Conservation (phyloP, 2,113 vertebrate species). For the Anas platyrhynchos region DNA sequence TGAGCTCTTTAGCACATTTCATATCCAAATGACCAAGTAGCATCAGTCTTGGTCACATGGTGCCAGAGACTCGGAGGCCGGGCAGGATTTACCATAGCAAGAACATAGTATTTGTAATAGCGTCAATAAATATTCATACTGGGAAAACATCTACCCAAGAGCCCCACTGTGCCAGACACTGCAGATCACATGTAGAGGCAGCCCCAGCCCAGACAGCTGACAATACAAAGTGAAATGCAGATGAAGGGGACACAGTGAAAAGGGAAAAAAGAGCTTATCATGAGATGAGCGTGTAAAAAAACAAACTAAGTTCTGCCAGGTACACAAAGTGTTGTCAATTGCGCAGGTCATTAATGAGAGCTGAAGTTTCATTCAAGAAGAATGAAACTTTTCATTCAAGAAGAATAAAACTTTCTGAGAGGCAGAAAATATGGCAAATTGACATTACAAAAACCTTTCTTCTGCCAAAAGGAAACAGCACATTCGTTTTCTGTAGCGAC, state of each 20-base stretch:
- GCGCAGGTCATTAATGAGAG: not conserved
- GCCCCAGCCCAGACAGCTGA: not conserved
- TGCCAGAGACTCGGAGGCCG: not conserved
- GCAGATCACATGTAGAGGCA: not conserved
- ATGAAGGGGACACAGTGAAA: not conserved
- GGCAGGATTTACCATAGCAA: not conserved
- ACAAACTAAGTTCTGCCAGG: not conserved
- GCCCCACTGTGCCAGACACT: not conserved
- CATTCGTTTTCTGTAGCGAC: accelerated
- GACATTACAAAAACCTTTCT: not conserved
- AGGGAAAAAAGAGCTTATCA: not conserved
- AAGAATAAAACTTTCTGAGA: not conserved
- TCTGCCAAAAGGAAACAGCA: not conserved
- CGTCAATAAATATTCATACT: not conserved
- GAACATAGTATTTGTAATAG: accelerated
- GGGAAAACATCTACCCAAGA: not conserved
- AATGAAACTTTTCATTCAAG: not conserved
- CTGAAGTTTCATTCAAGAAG: not conserved
- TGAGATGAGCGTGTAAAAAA: not conserved
- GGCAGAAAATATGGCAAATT: not conserved
- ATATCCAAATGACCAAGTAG: accelerated
- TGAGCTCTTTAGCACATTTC: not conserved
- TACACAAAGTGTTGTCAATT: not conserved
- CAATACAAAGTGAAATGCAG: not conserved
- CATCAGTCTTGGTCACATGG: accelerated